phyloP scores from a whole-genome alignment of 2,797 vertebrate genomes.

The Peromyscus melanophrys region DNA sequence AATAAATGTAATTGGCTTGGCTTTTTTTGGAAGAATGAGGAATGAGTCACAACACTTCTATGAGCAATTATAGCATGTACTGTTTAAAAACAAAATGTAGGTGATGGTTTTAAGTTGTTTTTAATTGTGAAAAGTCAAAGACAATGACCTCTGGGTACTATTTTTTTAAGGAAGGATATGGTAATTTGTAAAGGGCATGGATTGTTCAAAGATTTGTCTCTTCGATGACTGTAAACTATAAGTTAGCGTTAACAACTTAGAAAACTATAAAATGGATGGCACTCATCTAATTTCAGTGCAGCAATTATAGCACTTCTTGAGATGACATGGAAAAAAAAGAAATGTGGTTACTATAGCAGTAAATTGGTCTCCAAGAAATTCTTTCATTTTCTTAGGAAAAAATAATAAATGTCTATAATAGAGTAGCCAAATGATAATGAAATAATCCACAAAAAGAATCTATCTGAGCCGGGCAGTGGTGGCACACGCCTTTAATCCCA shows the following conservation, averaged over 20 bases:
- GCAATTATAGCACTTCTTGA: constrained; percentile 79
- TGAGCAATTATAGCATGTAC: background rate
- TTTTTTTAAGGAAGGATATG: constrained; percentile 65
- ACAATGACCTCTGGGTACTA: constrained; percentile 67
- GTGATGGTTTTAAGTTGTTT: constrained; percentile 65
- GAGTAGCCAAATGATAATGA: constrained; percentile 66
- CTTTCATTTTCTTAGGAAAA: constrained; percentile 73
- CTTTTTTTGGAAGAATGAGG: background rate
- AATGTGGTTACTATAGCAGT: constrained; percentile 81
- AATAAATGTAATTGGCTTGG: constrained; percentile 53
- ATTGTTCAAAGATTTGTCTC: constrained; percentile 77
- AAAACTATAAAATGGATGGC: constrained; percentile 80
- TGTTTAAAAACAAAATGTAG: constrained; percentile 66
- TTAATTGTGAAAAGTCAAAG: constrained; percentile 66
- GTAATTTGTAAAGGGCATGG: constrained; percentile 74
- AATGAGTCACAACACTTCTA: constrained; percentile 37
- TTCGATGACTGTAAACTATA: constrained; percentile 50
- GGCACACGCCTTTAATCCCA: no score
- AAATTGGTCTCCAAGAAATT: constrained; percentile 80
- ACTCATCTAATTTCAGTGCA: constrained; percentile 72
- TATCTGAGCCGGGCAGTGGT: no score
- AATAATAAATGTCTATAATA: constrained; percentile 62
- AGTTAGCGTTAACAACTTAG: constrained; percentile 80
- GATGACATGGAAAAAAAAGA: constrained; percentile 70
- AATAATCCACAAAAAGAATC: constrained; percentile 70